Conservation (phyloP, 1,140 invertebrate species). For the Branchinecta lynchi region DNA sequence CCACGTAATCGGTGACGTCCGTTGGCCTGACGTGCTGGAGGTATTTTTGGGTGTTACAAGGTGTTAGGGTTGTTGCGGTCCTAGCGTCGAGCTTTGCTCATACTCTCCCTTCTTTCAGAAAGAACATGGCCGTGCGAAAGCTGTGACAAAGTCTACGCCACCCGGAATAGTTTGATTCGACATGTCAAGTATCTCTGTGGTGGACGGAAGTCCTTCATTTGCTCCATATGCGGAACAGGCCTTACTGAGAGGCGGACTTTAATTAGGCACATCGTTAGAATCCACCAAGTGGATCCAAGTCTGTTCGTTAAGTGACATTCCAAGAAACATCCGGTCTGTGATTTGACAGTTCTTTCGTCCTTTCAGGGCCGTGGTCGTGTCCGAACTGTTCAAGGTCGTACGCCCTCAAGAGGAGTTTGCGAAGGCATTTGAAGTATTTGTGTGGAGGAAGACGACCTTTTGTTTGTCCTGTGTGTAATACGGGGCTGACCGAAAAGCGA, state of each 20-base stretch:
- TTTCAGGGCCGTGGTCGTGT: constrained; percentile 7
- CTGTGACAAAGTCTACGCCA: not conserved
- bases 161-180: constrained; percentile 10
- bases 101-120: not conserved
- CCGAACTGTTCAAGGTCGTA: not conserved
- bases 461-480: not conserved
- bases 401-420: not conserved
- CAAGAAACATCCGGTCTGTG: not conserved
- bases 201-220: constrained; percentile 25
- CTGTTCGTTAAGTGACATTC: not conserved
- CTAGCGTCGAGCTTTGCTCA: no score
- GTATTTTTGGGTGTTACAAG: no score
- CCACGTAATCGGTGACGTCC: no score
- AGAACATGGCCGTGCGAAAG: not conserved
- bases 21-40: no score
- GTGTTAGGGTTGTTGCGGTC: no score
- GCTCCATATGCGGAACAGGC: constrained; percentile 23
- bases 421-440: not conserved
- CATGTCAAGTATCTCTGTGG: constrained; percentile 26
- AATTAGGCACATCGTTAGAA: constrained; percentile 16
- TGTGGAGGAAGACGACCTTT: not conserved
- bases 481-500: not conserved
- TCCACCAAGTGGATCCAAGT: constrained; percentile 13
- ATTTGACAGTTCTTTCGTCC: not conserved
- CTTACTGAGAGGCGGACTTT: constrained; percentile 14